Evolutionary conservation across 2,888 invertebrate genomes (phyloP).

Genomic region (Cataglyphis cursor): DNA sequence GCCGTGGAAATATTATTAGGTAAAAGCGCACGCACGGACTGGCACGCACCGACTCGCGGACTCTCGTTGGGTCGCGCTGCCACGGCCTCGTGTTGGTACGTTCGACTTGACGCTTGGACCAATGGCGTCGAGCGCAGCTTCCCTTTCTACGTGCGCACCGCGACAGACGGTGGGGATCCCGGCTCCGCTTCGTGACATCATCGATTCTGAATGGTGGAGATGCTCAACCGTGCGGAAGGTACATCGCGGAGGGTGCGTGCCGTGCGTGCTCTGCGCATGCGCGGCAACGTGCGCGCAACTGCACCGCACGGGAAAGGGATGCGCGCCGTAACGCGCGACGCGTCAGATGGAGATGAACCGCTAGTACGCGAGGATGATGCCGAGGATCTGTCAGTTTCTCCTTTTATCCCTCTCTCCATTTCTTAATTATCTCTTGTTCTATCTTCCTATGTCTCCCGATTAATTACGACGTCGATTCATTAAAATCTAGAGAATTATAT

Average conservation of each 20-base stretch:
- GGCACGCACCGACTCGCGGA: constrained; percentile 78
- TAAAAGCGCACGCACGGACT: constrained; percentile 79
- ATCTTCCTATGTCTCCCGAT: background rate
- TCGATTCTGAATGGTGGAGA: constrained; percentile 87
- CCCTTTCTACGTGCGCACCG: constrained; percentile 61
- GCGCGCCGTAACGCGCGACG: constrained; percentile 66
- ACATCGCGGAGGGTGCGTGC: constrained; percentile 85
- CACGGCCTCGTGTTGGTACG: constrained; percentile 75
- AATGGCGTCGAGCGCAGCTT: constrained; percentile 72
- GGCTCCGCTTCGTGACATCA: constrained; percentile 84
- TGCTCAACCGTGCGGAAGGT: constrained; percentile 86
- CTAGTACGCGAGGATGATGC: constrained; percentile 51
- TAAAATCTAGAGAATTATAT: background rate
- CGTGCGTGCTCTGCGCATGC: constrained; percentile 74
- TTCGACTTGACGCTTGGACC: constrained; percentile 67
- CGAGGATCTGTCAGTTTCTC: background rate
- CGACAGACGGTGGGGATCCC: constrained; percentile 73
- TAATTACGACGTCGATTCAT: background rate
- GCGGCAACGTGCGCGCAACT: constrained; percentile 63
- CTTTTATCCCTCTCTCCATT: background rate
- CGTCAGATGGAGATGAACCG: constrained; percentile 78
- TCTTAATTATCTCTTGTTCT: background rate
- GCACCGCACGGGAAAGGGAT: constrained; percentile 61
- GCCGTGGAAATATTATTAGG: constrained; percentile 79
- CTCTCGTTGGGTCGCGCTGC: constrained; percentile 78